Percentiles rank a stretch among this genome's conserved stretches.
Evolutionary conservation across 1,140 invertebrate genomes (phyloP).

Genomic region (Steinernema feltiae): DNA sequence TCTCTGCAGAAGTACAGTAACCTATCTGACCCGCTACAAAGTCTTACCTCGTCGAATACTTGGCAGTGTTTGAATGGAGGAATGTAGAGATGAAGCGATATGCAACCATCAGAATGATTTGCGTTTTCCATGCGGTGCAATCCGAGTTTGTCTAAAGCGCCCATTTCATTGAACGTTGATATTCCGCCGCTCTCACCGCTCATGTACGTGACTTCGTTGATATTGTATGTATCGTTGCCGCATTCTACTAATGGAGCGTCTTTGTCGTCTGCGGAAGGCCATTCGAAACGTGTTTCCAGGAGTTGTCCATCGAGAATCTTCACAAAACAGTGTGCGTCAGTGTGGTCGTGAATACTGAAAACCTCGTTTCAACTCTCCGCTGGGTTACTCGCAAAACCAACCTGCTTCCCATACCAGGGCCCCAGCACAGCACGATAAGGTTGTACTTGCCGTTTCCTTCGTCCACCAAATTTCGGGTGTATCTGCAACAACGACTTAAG

Average conservation of each 20-base stretch:
- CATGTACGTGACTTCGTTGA: constrained; percentile 83
- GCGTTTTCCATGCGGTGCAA: constrained; percentile 90
- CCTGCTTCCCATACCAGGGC: constrained; percentile 77
- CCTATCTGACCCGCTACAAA: background rate
- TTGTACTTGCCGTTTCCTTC: constrained; percentile 93
- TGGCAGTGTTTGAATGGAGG: constrained; percentile 82
- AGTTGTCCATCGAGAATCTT: constrained; percentile 67
- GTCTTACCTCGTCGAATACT: constrained; percentile 72
- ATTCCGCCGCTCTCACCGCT: constrained; percentile 81
- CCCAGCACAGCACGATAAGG: constrained; percentile 91
- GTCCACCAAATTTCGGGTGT: constrained; percentile 85
- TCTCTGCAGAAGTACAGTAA: constrained; percentile 25
- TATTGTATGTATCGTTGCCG: constrained; percentile 65
- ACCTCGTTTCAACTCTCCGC: background rate
- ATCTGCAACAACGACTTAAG: no score
- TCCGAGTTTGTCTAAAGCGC: constrained; percentile 73
- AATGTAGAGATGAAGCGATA: constrained; percentile 88
- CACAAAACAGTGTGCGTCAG: constrained; percentile 93
- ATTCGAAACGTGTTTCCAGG: constrained; percentile 68
- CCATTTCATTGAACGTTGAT: background rate
- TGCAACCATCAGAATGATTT: constrained; percentile 75
- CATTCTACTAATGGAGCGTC: constrained; percentile 63
- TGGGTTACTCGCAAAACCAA: background rate
- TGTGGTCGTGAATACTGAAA: constrained; percentile 82
- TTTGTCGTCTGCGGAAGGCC: constrained; percentile 63